Conservation (phyloP, 2,113 vertebrate species). For the Ciconia stormi region DNA sequence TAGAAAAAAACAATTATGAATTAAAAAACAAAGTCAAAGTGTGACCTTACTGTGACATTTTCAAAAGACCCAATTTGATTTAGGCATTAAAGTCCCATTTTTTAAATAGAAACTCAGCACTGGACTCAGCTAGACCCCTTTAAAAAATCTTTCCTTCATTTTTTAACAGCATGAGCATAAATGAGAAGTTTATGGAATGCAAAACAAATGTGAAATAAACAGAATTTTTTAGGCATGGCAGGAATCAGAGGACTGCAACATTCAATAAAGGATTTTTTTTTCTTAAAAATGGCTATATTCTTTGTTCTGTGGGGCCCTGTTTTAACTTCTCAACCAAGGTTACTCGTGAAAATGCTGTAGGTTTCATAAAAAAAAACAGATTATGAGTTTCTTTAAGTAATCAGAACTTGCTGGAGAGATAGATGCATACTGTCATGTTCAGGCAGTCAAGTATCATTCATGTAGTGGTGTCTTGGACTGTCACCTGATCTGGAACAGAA, state of each 20-base stretch:
- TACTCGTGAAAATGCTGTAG: not conserved
- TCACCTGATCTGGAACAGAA: not conserved
- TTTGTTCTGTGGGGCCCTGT: not conserved
- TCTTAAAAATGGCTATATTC: not conserved
- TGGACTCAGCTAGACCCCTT: not conserved
- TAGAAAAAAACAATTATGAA: not conserved
- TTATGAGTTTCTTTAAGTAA: not conserved
- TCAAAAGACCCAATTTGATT: not conserved
- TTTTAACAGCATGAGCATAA: not conserved
- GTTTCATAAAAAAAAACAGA: not conserved
- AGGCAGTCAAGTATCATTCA: not conserved
- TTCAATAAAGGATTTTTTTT: not conserved
- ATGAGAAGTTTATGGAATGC: not conserved
- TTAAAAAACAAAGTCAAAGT: not conserved
- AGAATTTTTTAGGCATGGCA: not conserved
- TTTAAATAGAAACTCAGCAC: not conserved
- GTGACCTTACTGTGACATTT: not conserved
- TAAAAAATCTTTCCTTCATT: not conserved
- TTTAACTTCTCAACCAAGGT: not conserved
- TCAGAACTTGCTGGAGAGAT: not conserved
- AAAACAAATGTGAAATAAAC: not conserved
- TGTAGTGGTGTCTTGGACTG: not conserved
- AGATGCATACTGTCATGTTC: not conserved
- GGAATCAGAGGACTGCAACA: not conserved
- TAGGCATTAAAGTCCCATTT: not conserved